Base-by-base conservation (phyloP, 2,797 vertebrate genomes). In the Microhierax caerulescens region DNA sequence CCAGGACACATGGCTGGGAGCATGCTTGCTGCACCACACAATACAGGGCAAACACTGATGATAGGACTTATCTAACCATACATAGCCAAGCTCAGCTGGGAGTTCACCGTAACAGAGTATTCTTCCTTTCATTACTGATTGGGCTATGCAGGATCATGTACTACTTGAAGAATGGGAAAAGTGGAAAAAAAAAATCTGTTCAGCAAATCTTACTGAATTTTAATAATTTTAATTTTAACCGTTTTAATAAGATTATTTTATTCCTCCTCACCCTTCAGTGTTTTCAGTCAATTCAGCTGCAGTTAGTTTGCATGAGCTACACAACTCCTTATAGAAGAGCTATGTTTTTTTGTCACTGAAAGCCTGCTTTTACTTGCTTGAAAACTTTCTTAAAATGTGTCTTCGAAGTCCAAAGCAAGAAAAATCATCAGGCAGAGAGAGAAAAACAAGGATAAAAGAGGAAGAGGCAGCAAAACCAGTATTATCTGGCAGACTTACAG, bases 401-500 rank as follows among this genome's bases (percentile, higher is more conserved):
- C 34, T 74, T 48, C 61, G 30, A 37, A 74, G 36, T 34, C 15
- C 2, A 2, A 79, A 69, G 28, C 39, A 64, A 79, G 23, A 19
- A 79, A 69, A 67, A n/a, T 24, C 50, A 69, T 27, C n/a, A 69
- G 9, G 18, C 16, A 82, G 47, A 68, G 45, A 64, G 9, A 76
- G 21, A 90, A 43, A 65, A 65, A 83, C 13, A 51, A 48, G 51
- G 72, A 80, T 11, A 60, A 68, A 83, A 70, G 18, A 93, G 59
- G 39, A 91, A 84, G 37, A 50, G 67, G 80, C 24, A 48, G 45
- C 13, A 93, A 81, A 92, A 14, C 2, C n/a, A 45, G 24, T 45
- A 51, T 39, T 74, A 11, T 64, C 37, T 83, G 51, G 36, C 32
- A 78, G 59, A 98, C 99, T 99, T 98, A 99, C 99, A 99, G 96